These are phyloP conservation scores for Brachionus sp. DNA, from an alignment of 1,140 invertebrate species.

Conservation along the genomic window DNA sequence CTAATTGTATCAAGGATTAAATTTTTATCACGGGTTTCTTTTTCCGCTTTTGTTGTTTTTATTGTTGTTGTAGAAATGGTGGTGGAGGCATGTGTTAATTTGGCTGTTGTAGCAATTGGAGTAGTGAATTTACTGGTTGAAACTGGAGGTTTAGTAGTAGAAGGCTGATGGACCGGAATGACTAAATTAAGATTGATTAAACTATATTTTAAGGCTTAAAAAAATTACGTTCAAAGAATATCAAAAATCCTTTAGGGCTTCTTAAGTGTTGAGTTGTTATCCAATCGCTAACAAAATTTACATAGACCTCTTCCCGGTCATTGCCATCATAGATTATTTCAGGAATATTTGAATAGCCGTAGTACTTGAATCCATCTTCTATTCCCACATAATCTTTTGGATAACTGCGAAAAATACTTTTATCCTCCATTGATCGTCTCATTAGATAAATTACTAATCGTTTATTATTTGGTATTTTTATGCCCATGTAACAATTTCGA, in stretches of 20 bases:
- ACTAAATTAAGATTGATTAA: not conserved
- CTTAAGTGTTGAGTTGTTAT: not conserved
- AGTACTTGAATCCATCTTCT: constrained; percentile 6
- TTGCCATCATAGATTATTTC: constrained; percentile 36
- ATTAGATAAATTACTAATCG: constrained; percentile 19
- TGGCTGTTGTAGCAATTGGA: not conserved
- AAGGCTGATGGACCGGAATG: not conserved
- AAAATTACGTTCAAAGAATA: constrained; percentile 42
- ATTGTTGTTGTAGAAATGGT: not conserved
- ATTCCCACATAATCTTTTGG: constrained; percentile 35
- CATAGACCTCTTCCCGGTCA: not conserved
- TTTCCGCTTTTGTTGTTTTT: not conserved
- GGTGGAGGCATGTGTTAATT: not conserved
- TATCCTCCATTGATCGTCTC: constrained; percentile 14
- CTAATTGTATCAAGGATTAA: not conserved
- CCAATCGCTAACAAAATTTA: constrained; percentile 30
- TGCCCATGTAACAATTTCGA: constrained; percentile 23
- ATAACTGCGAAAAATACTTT: not conserved
- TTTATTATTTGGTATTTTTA: not conserved
- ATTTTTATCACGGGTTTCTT: not conserved
- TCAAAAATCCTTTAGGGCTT: constrained; percentile 40
- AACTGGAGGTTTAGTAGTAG: not conserved
- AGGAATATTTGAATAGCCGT: not conserved
- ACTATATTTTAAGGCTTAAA: not conserved
- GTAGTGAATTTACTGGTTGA: not conserved